Evolutionary conservation across 2,113 vertebrate species (phyloP), one percentile per base, ranked within the genome.

Genomic region (Numenius arquata): DNA sequence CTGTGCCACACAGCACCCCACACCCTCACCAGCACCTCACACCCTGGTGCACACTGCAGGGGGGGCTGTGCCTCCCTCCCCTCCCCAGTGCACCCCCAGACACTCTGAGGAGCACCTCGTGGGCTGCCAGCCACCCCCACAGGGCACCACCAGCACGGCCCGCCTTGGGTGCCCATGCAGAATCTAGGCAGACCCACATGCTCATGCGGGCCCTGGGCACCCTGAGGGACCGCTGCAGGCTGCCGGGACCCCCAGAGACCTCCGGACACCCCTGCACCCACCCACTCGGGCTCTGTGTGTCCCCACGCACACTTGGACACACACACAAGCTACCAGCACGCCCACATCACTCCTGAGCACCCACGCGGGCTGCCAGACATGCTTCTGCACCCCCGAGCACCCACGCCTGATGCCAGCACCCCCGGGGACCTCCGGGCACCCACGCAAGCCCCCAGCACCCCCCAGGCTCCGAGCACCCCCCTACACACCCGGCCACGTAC

Each of bases 81-180:
- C 56, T 5, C 53, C 1, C 41, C 67, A 21, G 3, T 4, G 38
- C 77, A 50, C 17, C 12, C 36, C 40, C 26, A 8, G 29, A 32
- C 43, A 38, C 65, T 7, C 20, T 3, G 1, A 18, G 30, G 17
- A 7, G 11, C 52, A 3, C 32, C 36, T 19, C 14, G 0, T 0
- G 1, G 18, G 5, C 18, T 30, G 14, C 40, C 68, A 30, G 18
- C 50, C 50, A 36, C 8, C 38, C 77, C 41, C 2, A 6, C 20
- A 25, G 5, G 48, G 61, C 56, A 66, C 2, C 3, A 34, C 34
- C 34, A 56, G n/a, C 72, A 59, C 10, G 0, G 4, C 8, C 1
- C 78, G 21, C 38, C 52, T 29, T 8, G 19, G 45, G 76, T 50
- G 65, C 45, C 17, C 48, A 27, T 0, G 6, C 4, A 12, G 55